Evolutionary conservation across 1,140 invertebrate genomes (phyloP), one percentile per base, ranked within the genome.

Genomic region (Oedothorax gibbosus): DNA sequence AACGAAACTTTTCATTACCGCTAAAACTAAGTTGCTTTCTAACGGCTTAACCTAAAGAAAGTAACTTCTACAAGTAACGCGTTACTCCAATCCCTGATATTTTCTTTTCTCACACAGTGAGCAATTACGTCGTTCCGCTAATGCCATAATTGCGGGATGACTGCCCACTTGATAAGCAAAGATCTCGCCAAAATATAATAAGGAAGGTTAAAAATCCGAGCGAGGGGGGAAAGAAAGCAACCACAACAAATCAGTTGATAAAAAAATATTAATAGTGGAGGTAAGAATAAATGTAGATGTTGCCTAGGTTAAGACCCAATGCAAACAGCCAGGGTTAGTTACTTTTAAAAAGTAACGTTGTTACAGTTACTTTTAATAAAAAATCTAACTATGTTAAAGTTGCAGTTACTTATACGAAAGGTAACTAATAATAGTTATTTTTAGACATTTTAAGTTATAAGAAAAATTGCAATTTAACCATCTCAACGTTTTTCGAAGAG

Each of bases 91-190:
- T 62, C 66, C 76, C 60, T 65, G 76, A 62, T 77, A 53, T 64
- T 77, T 78, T 62, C 66, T 79, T 79, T 79, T 79, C 64, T 68
- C 68, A 68, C 54, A 14, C 53, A 65, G 82, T 60, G 62, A 60
- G 82, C 73, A 84, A 84, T 84, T 84, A 84, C 82, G 82, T 51
- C 60, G 76, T 84, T 76, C 66, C 60, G 72, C 71, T 84, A 84
- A 84, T 84, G 82, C 72, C 68, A 64, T 84, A 76, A 75, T 84
- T 84, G 82, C 49, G n/a, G 72, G 51, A 71, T 84, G 60, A n/a
- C 82, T 68, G 53, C 72, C 82, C 72, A 84, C 60, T 20, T 84
- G 72, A 84, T 84, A 76, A 76, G 64, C 71, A 84, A 84, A 84
- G 35, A 69, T 76, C 82, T 77, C 50, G 82, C 82, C 66, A 68